Evolutionary conservation across 2,888 invertebrate species (phyloP).

Genomic region (Pyrochroa serraticornis): DNA sequence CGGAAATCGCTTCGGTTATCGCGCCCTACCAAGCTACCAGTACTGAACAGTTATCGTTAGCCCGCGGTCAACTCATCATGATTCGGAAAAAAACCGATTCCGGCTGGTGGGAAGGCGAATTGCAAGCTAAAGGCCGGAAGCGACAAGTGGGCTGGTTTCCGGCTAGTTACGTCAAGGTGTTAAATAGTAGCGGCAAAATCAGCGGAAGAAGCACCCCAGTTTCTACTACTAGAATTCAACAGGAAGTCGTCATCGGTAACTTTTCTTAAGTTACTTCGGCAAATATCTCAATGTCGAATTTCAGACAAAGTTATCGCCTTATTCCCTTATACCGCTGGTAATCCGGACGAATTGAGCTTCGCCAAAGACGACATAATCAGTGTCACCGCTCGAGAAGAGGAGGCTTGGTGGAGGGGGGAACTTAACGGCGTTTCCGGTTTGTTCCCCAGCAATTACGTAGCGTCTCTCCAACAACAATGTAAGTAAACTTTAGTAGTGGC

Average conservation of each 20-base stretch:
- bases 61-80: conserved; percentile 90
- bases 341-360: conserved; percentile 93
- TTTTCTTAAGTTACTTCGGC: background rate
- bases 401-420: conserved; percentile 98
- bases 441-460: conserved; percentile 96
- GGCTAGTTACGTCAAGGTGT: conserved; percentile 91
- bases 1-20: conserved; percentile 93
- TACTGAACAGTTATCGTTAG: conserved; percentile 87
- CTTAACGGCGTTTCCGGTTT: conserved; percentile 87
- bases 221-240: conserved; percentile 70
- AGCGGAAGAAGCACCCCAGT: conserved; percentile 79
- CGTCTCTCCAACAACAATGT: conserved; percentile 67
- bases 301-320: conserved; percentile 88
- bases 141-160: conserved; percentile 99
- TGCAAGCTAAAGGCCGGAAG: conserved; percentile 89
- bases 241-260: conserved; percentile 57
- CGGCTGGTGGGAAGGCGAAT: conserved; percentile 99
- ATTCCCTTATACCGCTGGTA: conserved; percentile 92
- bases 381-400: conserved; percentile 88
- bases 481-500: conserved; percentile 56
- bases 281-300: conserved; percentile 15
- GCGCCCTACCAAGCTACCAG: conserved; percentile 92
- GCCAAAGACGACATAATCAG: conserved; percentile 90
- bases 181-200: conserved; percentile 71
- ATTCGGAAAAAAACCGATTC: conserved; percentile 96